A percentile compares a stretch with the other conserved stretches of the same genome.
Evolutionary conservation across 2,113 vertebrate genomes (phyloP).

Genomic region (Malurus elegans): DNA sequence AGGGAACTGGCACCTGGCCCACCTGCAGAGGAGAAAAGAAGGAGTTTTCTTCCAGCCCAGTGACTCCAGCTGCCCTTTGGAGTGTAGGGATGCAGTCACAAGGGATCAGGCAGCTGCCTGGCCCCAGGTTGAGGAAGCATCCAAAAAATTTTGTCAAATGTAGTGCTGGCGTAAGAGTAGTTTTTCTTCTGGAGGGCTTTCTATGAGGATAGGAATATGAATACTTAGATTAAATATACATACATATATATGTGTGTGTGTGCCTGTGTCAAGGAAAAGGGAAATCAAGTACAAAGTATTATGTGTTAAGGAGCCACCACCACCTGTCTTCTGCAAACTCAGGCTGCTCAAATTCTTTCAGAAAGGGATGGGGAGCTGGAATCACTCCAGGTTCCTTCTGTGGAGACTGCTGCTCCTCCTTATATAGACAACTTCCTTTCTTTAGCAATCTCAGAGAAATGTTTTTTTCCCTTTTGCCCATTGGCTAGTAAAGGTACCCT

Average conservation of each 20-base stretch:
- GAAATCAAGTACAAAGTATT: neutral
- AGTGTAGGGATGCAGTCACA: neutral
- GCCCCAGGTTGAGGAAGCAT: neutral
- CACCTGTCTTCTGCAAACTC: slow-evolving; percentile 1
- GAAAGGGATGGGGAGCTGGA: neutral
- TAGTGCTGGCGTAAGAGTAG: neutral
- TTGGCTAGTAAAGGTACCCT: neutral
- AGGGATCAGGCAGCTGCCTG: neutral
- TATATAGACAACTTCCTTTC: neutral
- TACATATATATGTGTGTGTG: neutral
- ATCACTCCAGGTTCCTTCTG: neutral
- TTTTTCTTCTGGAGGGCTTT: neutral
- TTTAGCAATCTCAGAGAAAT: neutral
- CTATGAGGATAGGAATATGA: neutral
- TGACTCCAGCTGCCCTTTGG: neutral
- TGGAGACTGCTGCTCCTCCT: neutral
- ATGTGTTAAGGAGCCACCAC: neutral
- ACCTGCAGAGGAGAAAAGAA: neutral
- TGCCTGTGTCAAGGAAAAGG: neutral
- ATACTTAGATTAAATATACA: neutral
- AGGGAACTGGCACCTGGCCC: neutral
- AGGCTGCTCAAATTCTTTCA: neutral
- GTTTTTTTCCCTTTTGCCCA: neutral
- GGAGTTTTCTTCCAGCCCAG: neutral
- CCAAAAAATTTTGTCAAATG: neutral